Percentiles rank a stretch among this genome's conserved stretches.
phyloP scores from a whole-genome alignment of 2,888 invertebrate genomes.

The Mimas tiliae region DNA sequence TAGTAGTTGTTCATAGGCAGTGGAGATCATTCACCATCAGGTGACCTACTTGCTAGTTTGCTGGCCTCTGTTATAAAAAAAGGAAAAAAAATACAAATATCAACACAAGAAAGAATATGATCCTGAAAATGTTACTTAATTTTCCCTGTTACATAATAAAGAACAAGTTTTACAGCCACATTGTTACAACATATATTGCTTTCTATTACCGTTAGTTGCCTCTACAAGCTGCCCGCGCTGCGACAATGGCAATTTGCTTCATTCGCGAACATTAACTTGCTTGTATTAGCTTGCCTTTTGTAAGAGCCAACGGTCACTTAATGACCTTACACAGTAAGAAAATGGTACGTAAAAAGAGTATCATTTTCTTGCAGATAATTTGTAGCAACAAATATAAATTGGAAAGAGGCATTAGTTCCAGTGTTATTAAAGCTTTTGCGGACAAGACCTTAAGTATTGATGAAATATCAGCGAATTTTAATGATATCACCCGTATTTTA shows the following conservation, averaged over 20 bases:
- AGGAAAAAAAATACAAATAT: no score
- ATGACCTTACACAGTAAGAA: slow-evolving; percentile 17
- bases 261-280: slow-evolving; percentile 28
- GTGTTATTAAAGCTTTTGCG: no score
- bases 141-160: slow-evolving; percentile 14
- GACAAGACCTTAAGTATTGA: no score
- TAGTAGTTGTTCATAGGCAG: no score
- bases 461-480: background rate
- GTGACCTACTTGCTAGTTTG: no score
- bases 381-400: background rate
- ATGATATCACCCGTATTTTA: background rate
- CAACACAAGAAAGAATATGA: background rate
- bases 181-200: slow-evolving; percentile 21
- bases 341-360: slow-evolving; percentile 35
- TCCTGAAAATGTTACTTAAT: background rate
- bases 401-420: background rate
- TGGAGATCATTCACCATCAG: no score
- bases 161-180: slow-evolving; percentile 17
- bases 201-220: slow-evolving; percentile 26
- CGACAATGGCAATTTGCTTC: slow-evolving; percentile 29
- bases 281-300: slow-evolving; percentile 24
- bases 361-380: slow-evolving; percentile 3
- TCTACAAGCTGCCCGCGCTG: slow-evolving; percentile 14
- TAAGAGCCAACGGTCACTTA: slow-evolving; percentile 19
- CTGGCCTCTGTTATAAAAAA: no score